Conservation (phyloP, 2,797 vertebrate species). For the Clamator glandarius region DNA sequence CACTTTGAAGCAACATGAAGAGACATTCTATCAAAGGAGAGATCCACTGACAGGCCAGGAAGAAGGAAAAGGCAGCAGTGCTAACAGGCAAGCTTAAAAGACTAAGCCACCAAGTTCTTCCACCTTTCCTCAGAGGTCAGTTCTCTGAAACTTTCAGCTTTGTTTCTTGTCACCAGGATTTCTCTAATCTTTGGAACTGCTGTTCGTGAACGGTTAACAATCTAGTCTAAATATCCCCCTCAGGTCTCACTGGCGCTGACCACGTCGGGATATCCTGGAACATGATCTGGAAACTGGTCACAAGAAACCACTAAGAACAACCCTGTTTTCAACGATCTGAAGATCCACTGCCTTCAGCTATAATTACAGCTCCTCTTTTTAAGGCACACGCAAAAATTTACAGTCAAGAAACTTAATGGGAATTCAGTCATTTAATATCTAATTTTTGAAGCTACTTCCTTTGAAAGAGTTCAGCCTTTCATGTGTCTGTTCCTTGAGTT, state of each 20-base stretch:
- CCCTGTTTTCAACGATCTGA: not conserved
- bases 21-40: not conserved
- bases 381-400: not conserved
- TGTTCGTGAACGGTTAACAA: not conserved
- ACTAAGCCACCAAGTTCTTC: not conserved
- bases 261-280: not conserved
- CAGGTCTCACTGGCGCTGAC: not conserved
- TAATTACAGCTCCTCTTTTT: not conserved
- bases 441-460: not conserved
- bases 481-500: not conserved
- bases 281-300: not conserved
- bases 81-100: not conserved
- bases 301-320: slow-evolving; percentile 20
- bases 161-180: not conserved
- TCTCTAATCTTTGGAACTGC: not conserved
- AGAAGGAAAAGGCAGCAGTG: not conserved
- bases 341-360: not conserved
- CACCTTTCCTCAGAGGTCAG: not conserved
- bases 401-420: not conserved
- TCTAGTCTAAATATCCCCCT: not conserved
- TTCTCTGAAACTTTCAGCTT: not conserved
- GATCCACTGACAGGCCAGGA: not conserved
- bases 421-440: not conserved
- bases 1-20: not conserved
- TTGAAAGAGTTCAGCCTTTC: not conserved